Evolutionary conservation across 1,140 invertebrate species (phyloP), one percentile per base, ranked within the genome.

Genomic region (Neodiprion virginianus): DNA sequence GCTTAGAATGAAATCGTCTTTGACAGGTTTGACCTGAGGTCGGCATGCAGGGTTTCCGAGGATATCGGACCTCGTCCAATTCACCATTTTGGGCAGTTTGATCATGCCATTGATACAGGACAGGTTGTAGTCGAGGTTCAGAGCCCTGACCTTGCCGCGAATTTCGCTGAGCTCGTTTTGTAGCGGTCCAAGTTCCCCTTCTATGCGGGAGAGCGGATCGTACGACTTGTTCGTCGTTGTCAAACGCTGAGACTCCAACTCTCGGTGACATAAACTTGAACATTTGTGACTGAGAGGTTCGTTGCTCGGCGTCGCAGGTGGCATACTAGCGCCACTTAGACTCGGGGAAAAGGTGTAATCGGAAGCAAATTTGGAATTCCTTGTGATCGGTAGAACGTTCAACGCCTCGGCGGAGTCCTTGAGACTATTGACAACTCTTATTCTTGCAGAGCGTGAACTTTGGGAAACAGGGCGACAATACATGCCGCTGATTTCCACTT

Each of bases 131-230:
- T 69, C 67, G 7, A 69, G 21, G 21, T 47, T 69, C 67, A 69
- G 8, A 23, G 67, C 67, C 4, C 67, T 21, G 11, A 69, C 67
- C 21, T 69, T 69, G 17, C 67, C 67, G 10, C 40, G 67, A 23
- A 69, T 69, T 69, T 69, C 67, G 40, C 21, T 23, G 8, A 69
- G 40, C 40, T 69, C 40, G 40, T 69, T 69, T 69, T 69, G 67
- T 14, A 69, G n/a, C 67, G 67, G 67, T 14, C 21, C 67, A 23
- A 69, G 40, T 69, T 69, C 67, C 4, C 67, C 67, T 69, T 69
- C 67, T 21, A 69, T 69, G 21, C 67, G 67, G 12, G 67, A 69
- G 8, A 69, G 21, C 67, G 67, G 67, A 9, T 69, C 17, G 40
- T 69, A 69, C 11, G 11, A 14, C 3, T 12, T 12, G 11, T 61